Percentiles rank a stretch among this genome's conserved stretches.
These are phyloP conservation scores for Platyrinchus mystaceus DNA, from an alignment of 2,797 vertebrate species.

Conservation along the genomic window DNA sequence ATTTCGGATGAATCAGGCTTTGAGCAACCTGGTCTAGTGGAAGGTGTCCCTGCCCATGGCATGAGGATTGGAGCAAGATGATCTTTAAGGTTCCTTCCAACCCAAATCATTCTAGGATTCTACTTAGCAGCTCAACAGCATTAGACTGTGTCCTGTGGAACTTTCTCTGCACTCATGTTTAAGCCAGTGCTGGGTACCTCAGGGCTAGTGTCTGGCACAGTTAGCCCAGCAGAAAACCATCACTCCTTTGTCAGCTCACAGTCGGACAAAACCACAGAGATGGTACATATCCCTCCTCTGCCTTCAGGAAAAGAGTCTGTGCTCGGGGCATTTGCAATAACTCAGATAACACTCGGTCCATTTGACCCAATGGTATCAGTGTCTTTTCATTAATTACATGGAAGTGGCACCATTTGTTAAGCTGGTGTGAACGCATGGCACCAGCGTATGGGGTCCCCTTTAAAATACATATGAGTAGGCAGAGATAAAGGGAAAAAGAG, in stretches of 20 bases:
- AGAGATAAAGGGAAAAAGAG: slow-evolving; percentile 51
- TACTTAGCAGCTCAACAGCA: background rate
- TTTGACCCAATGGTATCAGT: background rate
- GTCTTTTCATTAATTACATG: slow-evolving; percentile 25
- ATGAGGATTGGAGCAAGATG: rapidly evolving
- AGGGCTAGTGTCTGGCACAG: background rate
- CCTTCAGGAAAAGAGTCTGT: background rate
- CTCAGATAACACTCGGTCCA: background rate
- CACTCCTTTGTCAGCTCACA: background rate
- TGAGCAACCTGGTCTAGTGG: background rate
- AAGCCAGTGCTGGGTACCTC: background rate
- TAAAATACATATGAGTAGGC: slow-evolving; percentile 47
- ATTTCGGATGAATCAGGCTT: background rate
- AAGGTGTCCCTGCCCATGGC: background rate
- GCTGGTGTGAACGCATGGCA: background rate
- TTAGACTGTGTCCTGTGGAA: background rate
- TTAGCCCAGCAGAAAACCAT: background rate
- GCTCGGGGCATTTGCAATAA: background rate
- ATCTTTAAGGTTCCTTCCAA: background rate
- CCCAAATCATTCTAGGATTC: background rate
- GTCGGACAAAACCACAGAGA: rapidly evolving
- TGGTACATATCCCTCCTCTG: background rate
- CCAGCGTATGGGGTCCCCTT: background rate
- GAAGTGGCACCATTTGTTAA: slow-evolving; percentile 19
- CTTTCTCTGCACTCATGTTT: background rate